phyloP scores from a whole-genome alignment of 1,140 invertebrate genomes.

The Thereuonema tuberculata region DNA sequence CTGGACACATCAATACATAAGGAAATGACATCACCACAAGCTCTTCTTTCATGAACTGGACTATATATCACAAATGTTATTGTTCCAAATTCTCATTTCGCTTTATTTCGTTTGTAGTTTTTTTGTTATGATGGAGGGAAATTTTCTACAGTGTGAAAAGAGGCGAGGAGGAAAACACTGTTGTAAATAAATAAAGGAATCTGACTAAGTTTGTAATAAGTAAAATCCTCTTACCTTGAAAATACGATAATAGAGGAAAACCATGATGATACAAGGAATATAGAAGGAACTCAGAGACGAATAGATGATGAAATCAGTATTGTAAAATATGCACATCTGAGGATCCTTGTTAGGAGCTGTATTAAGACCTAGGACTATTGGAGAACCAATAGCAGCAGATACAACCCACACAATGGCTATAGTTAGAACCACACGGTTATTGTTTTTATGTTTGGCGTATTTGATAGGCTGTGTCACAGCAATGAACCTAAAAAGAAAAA shows the following conservation, averaged over 20 bases:
- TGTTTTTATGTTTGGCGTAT: slow-evolving; percentile 97
- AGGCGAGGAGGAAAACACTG: no score
- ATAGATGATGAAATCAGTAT: slow-evolving; percentile 94
- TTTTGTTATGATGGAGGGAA: no score
- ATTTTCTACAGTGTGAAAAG: no score
- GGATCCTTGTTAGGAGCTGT: slow-evolving; percentile 48
- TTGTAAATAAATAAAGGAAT: no score
- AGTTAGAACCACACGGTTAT: slow-evolving; percentile 82
- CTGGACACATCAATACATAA: no score
- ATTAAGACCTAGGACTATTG: slow-evolving; percentile 91
- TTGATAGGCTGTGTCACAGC: slow-evolving; percentile 97
- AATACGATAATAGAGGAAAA: slow-evolving; percentile 96
- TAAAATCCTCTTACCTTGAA: no score
- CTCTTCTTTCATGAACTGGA: no score
- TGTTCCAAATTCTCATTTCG: no score
- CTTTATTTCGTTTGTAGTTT: no score
- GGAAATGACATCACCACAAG: no score
- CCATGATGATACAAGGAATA: slow-evolving; percentile 97
- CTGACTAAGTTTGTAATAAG: no score
- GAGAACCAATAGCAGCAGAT: slow-evolving; percentile 88
- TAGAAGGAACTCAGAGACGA: slow-evolving; percentile 98
- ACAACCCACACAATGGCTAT: slow-evolving; percentile 95
- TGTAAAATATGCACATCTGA: slow-evolving; percentile 76
- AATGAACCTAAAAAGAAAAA: slow-evolving; percentile 70
- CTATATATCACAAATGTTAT: no score